A percentile compares a stretch with the other conserved stretches of the same genome.
Conservation (phyloP, 1,140 invertebrate species). For the Megalopta genalis region DNA sequence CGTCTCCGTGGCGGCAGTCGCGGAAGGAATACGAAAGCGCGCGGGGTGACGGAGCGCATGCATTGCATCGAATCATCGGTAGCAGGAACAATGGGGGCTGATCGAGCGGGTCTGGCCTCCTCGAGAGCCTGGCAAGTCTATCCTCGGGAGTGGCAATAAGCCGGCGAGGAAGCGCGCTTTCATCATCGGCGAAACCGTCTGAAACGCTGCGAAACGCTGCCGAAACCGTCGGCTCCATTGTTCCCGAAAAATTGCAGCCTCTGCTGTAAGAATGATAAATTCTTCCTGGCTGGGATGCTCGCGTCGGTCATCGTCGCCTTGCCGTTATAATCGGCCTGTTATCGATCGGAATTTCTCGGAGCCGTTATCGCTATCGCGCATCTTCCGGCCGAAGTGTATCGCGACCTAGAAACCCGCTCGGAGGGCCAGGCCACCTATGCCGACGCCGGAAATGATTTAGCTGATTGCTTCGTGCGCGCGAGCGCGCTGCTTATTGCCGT, state of each 20-base stretch:
- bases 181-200: not conserved
- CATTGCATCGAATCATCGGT: not conserved
- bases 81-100: not conserved
- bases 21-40: constrained; percentile 40
- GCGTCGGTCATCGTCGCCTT: constrained; percentile 7
- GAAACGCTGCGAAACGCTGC: too few species aligned
- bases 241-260: constrained; percentile 23
- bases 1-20: constrained; percentile 2
- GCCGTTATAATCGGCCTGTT: constrained; percentile 17
- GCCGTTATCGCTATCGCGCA: constrained; percentile 1
- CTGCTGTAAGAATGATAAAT: constrained; percentile 7
- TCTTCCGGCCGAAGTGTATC: constrained; percentile 41
- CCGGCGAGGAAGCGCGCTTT: not conserved
- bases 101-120: too few species aligned
- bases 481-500: constrained; percentile 21
- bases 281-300: not conserved
- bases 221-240: too few species aligned
- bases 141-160: constrained; percentile 1
- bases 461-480: constrained; percentile 38
- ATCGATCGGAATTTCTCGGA: not conserved
- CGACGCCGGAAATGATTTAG: constrained; percentile 48
- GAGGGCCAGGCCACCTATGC: too few species aligned
- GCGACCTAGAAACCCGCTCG: constrained; percentile 33
- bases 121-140: not conserved
- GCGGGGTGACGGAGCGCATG: not conserved